phyloP scores from a whole-genome alignment of 2,797 vertebrate genomes.

The Acipenser transmontanus region DNA sequence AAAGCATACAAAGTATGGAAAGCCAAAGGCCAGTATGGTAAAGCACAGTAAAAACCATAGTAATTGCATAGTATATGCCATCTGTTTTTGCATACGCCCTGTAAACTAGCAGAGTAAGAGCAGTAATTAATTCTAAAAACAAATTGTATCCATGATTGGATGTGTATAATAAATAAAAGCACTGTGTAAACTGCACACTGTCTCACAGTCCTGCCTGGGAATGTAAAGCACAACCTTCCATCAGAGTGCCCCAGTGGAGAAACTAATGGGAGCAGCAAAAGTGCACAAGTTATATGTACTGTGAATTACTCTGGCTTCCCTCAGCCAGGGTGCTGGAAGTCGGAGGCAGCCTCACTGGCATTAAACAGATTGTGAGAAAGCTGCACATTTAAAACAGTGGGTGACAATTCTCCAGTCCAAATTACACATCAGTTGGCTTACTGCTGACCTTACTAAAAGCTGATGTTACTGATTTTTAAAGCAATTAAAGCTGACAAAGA shows the following conservation, averaged over 20 bases:
- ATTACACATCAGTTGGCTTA: conserved; percentile 13
- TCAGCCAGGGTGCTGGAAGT: conserved; percentile 38
- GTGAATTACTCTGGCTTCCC: conserved; percentile 25
- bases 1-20: no score
- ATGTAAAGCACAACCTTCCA: background rate
- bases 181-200: background rate
- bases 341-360: conserved; percentile 18
- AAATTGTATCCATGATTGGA: no score
- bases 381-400: conserved; percentile 19
- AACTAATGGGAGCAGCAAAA: background rate
- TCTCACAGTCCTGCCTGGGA: background rate
- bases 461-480: no score
- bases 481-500: no score
- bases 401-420: conserved; percentile 40
- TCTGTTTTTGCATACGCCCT: no score
- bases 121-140: no score
- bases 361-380: background rate
- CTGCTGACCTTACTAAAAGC: no score
- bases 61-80: no score
- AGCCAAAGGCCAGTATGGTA: no score
- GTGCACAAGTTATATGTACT: background rate
- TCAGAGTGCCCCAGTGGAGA: background rate
- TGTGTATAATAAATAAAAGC: background rate
- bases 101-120: no score
- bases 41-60: no score